Evolutionary conservation across 2,113 vertebrate species (phyloP).

Genomic region (Telmatochromis sp.): DNA sequence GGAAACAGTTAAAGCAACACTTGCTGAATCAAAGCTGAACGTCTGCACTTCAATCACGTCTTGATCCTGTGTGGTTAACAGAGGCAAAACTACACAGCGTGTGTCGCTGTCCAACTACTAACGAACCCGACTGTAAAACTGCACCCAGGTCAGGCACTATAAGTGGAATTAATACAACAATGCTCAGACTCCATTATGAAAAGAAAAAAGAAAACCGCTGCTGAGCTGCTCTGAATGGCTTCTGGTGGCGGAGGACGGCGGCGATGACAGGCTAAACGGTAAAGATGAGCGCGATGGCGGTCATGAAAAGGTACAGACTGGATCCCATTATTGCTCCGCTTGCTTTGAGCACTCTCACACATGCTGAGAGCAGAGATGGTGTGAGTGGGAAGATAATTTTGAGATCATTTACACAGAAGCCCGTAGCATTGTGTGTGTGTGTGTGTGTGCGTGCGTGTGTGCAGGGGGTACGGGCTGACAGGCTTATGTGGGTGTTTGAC

Average conservation of each 20-base stretch:
- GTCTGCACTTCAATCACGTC: not conserved
- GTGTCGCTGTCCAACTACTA: not conserved
- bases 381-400: slow-evolving; percentile 43
- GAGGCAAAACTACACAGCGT: not conserved
- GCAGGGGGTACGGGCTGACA: not conserved
- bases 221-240: not conserved
- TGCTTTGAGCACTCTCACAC: not conserved
- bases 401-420: slow-evolving; percentile 11
- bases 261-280: slow-evolving; percentile 8
- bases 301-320: slow-evolving; percentile 17
- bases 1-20: not conserved
- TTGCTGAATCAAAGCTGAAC: not conserved
- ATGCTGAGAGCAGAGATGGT: not conserved
- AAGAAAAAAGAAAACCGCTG: not conserved
- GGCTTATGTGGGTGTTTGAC: slow-evolving; percentile 41
- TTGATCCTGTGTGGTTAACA: not conserved
- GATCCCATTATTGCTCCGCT: not conserved
- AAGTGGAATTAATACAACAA: not conserved
- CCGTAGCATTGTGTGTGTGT: not conserved
- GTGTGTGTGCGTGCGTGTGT: not conserved
- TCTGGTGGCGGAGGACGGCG: not conserved
- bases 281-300: not conserved
- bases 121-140: not conserved
- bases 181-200: not conserved
- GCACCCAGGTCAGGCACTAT: not conserved